Conservation (phyloP, 2,113 vertebrate genomes). For the Telmatochromis bifrenatus region DNA sequence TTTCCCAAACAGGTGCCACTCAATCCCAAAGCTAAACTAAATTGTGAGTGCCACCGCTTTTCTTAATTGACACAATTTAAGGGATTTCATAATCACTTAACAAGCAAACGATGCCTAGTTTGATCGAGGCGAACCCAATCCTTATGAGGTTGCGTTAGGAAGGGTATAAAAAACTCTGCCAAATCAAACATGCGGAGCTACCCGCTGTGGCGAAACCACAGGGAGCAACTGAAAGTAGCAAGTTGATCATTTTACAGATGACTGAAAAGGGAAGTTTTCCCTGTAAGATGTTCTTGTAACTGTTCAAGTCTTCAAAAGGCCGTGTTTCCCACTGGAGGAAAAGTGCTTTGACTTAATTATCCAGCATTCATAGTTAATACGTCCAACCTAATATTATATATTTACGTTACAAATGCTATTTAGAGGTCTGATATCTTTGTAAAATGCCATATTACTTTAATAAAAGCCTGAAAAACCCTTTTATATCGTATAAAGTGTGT, state of each 20-base stretch:
- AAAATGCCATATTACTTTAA: background rate
- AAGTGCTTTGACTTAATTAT: background rate
- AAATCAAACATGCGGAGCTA: background rate
- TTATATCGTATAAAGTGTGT: background rate
- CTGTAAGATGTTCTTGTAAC: background rate
- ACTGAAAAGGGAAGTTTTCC: background rate
- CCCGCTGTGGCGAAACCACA: background rate
- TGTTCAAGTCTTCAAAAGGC: background rate
- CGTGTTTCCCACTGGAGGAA: background rate
- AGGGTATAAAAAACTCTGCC: background rate
- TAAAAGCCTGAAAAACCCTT: fast-evolving
- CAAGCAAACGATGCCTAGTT: background rate
- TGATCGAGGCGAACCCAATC: background rate
- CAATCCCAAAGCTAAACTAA: background rate
- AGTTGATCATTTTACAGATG: background rate
- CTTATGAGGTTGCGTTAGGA: background rate
- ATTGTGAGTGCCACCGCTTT: background rate
- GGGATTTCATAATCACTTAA: background rate
- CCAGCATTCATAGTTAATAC: background rate
- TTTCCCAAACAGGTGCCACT: background rate
- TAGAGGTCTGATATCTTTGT: background rate
- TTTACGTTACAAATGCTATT: background rate
- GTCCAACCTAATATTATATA: background rate
- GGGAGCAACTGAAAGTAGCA: background rate
- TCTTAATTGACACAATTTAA: background rate